Percentiles rank a stretch among this genome's conserved stretches.
phyloP scores from a whole-genome alignment of 2,797 vertebrate species.

The Sarcophilus harrisii region DNA sequence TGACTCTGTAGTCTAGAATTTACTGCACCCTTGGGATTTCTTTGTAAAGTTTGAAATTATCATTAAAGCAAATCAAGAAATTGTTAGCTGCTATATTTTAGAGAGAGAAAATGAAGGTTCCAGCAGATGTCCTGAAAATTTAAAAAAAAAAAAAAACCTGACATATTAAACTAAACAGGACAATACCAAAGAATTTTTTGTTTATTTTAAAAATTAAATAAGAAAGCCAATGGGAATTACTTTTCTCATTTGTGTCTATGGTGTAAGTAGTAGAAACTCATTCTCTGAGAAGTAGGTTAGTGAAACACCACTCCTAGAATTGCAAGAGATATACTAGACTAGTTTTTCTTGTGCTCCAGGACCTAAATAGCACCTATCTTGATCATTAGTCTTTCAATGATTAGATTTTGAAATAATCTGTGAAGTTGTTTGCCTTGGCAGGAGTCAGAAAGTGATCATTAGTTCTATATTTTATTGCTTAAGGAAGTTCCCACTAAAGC shows the following conservation, averaged over 20 bases:
- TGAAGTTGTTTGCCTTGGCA: constrained; percentile 5
- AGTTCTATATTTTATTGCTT: not conserved
- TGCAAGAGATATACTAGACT: constrained; percentile 30
- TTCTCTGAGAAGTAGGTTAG: not conserved
- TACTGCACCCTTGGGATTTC: not conserved
- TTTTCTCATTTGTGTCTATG: not conserved
- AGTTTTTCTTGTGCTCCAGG: constrained; percentile 45
- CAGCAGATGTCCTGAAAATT: not conserved
- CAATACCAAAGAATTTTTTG: not conserved
- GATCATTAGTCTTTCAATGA: not conserved
- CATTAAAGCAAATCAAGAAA: not conserved
- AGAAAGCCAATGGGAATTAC: constrained; percentile 10
- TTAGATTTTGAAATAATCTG: constrained; percentile 48
- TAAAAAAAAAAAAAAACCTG: not conserved
- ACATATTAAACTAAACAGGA: not conserved
- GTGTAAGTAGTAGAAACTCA: constrained; percentile 17
- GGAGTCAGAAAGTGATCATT: not conserved
- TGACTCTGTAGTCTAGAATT: not conserved
- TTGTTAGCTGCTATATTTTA: not conserved
- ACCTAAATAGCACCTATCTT: not conserved
- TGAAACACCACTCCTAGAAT: not conserved
- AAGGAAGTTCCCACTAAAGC: not conserved
- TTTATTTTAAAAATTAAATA: not conserved
- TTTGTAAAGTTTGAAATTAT: not conserved
- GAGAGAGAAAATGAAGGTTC: not conserved